These are phyloP conservation scores for Bombus waltoni DNA, from an alignment of 1,140 invertebrate genomes.

Conservation along the genomic window DNA sequence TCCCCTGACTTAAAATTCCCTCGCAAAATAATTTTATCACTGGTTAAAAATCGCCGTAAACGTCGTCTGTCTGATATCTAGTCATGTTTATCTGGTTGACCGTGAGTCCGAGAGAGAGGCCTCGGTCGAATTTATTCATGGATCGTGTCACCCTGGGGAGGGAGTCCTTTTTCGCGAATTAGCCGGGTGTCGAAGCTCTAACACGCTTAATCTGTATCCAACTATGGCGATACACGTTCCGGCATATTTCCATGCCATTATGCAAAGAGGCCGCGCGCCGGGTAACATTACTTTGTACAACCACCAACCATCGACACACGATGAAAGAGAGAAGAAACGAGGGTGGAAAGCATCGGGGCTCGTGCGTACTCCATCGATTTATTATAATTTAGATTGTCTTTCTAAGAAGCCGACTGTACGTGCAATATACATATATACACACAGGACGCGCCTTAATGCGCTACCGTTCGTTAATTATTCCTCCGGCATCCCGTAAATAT, in stretches of 20 bases:
- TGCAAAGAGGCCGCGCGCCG: constrained; percentile 75
- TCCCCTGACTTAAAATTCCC: neutral
- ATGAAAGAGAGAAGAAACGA: neutral
- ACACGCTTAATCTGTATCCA: constrained; percentile 79
- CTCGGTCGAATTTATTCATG: constrained; percentile 65
- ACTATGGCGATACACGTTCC: constrained; percentile 77
- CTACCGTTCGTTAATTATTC: constrained; percentile 75
- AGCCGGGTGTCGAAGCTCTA: constrained; percentile 73
- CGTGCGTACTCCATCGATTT: constrained; percentile 75
- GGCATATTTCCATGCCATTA: constrained; percentile 80
- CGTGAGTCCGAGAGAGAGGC: neutral
- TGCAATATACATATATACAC: constrained; percentile 45
- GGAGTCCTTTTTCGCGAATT: constrained; percentile 69
- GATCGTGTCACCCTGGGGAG: constrained; percentile 37
- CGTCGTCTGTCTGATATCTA: neutral
- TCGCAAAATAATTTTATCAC: neutral
- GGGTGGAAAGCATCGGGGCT: constrained; percentile 60
- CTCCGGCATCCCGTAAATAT: constrained; percentile 75
- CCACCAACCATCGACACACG: constrained; percentile 59
- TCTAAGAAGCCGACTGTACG: constrained; percentile 67
- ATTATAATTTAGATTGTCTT: constrained; percentile 79
- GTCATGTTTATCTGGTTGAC: constrained; percentile 9
- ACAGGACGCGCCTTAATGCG: constrained; percentile 64
- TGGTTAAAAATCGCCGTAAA: neutral
- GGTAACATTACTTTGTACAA: constrained; percentile 69